Percentiles rank a stretch among this genome's conserved stretches.
phyloP scores from a whole-genome alignment of 37 sponge, comb jelly and placozoan genomes.

The Halichondria panicea region DNA sequence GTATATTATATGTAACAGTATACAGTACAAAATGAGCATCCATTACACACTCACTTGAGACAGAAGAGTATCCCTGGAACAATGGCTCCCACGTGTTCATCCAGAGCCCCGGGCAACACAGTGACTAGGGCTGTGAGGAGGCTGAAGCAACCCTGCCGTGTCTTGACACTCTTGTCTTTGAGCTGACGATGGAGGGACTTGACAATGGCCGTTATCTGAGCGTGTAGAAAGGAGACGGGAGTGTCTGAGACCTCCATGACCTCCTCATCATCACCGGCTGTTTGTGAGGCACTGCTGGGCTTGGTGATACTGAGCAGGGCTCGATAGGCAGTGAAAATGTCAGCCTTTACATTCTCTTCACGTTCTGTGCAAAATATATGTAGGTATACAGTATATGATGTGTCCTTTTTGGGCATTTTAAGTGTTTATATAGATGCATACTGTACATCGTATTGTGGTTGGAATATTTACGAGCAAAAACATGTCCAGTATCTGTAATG shows the following conservation, averaged over 20 bases:
- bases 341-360: constrained; percentile 93
- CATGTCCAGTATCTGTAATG: no score
- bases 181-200: constrained; percentile 85
- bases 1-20: neutral
- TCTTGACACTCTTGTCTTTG: constrained; percentile 90
- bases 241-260: constrained; percentile 60
- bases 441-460: neutral
- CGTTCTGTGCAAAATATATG: constrained; percentile 55
- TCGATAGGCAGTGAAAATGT: constrained; percentile 94
- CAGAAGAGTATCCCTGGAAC: constrained; percentile 90
- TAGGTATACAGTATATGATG: constrained; percentile 2
- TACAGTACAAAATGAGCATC: neutral
- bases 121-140: constrained; percentile 86
- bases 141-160: constrained; percentile 91
- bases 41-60: constrained; percentile 62
- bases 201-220: constrained; percentile 82
- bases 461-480: no score
- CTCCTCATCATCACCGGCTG: constrained; percentile 17
- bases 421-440: neutral
- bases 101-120: constrained; percentile 88
- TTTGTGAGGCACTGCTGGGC: constrained; percentile 7
- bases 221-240: constrained; percentile 58
- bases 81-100: constrained; percentile 74
- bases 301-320: constrained; percentile 71
- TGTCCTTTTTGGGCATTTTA: neutral